phyloP scores from a whole-genome alignment of 2,113 vertebrate genomes.

The Numida meleagris region DNA sequence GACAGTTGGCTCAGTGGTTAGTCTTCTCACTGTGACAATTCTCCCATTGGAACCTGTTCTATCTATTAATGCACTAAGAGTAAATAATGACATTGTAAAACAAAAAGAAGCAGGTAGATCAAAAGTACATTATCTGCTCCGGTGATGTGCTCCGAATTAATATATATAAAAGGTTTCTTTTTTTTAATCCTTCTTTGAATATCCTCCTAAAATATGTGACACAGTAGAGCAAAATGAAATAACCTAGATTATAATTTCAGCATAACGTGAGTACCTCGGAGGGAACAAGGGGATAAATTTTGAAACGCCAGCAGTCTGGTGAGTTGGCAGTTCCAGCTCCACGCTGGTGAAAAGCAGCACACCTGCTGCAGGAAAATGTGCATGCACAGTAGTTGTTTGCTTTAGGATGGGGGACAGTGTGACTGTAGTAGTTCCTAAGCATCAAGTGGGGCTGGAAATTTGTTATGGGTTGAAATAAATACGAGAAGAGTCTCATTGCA shows the following conservation, averaged over 20 bases:
- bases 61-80: background rate
- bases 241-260: background rate
- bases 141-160: background rate
- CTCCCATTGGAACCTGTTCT: background rate
- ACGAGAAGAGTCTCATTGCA: background rate
- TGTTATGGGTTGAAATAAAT: background rate
- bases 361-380: background rate
- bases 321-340: background rate
- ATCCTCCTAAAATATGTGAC: background rate
- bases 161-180: background rate
- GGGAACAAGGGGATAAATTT: background rate
- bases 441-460: background rate
- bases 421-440: background rate
- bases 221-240: background rate
- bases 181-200: fast-evolving
- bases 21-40: background rate
- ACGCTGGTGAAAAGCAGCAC: background rate
- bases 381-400: background rate
- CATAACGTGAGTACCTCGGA: background rate
- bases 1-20: background rate
- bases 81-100: background rate
- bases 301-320: background rate
- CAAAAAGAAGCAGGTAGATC: background rate
- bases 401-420: background rate
- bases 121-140: background rate